phyloP scores from a whole-genome alignment of 2,888 invertebrate species.

The Argynnis bischoffii region DNA sequence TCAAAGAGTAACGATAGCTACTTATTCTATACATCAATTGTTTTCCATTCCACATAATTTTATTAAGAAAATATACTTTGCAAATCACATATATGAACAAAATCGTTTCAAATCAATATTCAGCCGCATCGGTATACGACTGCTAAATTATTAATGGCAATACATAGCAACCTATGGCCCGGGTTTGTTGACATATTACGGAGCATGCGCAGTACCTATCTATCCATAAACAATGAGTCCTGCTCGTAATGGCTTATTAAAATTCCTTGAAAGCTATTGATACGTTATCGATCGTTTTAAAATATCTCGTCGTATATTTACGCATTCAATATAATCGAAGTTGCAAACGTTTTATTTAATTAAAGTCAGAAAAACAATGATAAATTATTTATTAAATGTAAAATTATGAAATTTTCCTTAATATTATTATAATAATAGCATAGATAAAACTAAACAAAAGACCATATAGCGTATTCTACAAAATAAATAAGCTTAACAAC shows the following conservation, averaged over 20 bases:
- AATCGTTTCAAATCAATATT: background rate
- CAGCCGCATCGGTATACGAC: constrained; percentile 6
- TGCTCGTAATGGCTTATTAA: constrained; percentile 48
- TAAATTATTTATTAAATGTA: background rate
- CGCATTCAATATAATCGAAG: background rate
- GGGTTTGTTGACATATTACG: constrained; percentile 71
- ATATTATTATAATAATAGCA: background rate
- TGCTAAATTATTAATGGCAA: constrained; percentile 35
- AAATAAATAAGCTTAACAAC: background rate
- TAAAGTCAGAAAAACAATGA: background rate
- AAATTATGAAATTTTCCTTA: background rate
- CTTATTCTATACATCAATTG: no score
- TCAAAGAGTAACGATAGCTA: no score
- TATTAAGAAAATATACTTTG: no score
- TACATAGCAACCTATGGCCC: constrained; percentile 40
- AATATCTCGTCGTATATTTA: constrained; percentile 3
- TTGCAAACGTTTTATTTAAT: background rate
- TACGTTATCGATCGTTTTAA: constrained; percentile 30
- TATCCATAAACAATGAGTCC: constrained; percentile 73
- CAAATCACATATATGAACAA: background rate
- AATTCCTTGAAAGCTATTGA: constrained; percentile 41
- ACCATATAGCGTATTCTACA: background rate
- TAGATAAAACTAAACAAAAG: background rate
- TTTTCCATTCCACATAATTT: no score
- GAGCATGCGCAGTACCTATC: constrained; percentile 70